Evolutionary conservation across 2,113 vertebrate genomes (phyloP).

Genomic region (Setophaga kirtlandii): DNA sequence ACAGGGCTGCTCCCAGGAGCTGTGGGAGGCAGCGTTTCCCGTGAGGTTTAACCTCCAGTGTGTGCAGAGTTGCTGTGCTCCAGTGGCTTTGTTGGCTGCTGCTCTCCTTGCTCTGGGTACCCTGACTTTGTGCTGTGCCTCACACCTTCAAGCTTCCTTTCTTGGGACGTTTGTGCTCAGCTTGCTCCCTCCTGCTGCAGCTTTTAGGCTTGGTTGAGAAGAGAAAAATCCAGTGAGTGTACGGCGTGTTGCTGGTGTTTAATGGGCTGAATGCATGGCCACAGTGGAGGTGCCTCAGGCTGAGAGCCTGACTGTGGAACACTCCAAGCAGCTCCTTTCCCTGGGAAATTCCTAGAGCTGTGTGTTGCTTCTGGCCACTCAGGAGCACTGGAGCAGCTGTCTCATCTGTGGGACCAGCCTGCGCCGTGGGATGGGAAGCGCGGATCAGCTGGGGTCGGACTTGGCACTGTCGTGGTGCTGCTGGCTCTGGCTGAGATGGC

Average conservation of each 20-base stretch:
- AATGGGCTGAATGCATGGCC: neutral
- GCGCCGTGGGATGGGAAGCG: neutral
- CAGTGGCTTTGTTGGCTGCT: neutral
- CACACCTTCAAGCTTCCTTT: neutral
- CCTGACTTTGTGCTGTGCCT: neutral
- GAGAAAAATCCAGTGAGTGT: neutral
- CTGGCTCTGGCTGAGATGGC: neutral
- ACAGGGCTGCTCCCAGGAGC: neutral
- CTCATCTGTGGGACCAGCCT: neutral
- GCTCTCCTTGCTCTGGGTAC: neutral
- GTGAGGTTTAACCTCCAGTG: neutral
- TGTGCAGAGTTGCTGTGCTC: neutral
- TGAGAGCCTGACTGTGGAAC: neutral
- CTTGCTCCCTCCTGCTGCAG: neutral
- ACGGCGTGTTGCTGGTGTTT: fast-evolving
- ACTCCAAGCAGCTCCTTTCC: neutral
- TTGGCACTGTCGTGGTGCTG: neutral
- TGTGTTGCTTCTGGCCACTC: neutral
- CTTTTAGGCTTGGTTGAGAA: neutral
- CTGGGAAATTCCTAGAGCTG: neutral
- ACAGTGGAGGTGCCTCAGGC: neutral
- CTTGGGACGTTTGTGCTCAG: neutral
- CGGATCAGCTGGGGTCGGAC: neutral
- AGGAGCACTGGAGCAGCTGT: neutral
- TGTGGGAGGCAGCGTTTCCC: fast-evolving